phyloP scores from a whole-genome alignment of 2,888 invertebrate genomes.

The Sisyra terminalis region DNA sequence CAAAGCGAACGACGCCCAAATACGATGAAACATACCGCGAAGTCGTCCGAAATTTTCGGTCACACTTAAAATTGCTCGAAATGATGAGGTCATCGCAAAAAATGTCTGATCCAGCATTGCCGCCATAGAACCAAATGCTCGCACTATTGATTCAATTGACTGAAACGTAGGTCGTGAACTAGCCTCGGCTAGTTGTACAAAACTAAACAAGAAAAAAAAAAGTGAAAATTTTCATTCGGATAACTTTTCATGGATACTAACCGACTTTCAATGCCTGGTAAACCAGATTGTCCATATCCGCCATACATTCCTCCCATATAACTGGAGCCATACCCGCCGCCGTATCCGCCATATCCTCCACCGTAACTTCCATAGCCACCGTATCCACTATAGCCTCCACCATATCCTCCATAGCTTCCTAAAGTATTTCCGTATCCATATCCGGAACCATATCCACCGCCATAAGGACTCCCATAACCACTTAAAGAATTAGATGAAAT shows the following conservation, averaged over 20 bases:
- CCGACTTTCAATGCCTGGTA: conserved; percentile 45
- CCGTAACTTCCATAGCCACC: conserved; percentile 15
- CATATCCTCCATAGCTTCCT: conserved; percentile 15
- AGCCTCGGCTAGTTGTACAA: conserved; percentile 80
- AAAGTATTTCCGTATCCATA: conserved; percentile 14
- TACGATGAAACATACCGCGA: conserved; percentile 65
- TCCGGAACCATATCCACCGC: conserved; percentile 19
- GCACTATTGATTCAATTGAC: conserved; percentile 82
- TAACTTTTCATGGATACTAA: conserved; percentile 16
- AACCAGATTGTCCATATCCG: conserved; percentile 22
- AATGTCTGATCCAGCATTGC: conserved; percentile 97
- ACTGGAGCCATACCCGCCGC: conserved; percentile 22
- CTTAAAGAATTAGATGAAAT: neutral
- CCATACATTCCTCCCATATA: conserved; percentile 20
- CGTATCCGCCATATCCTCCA: conserved; percentile 21
- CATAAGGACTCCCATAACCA: conserved; percentile 18
- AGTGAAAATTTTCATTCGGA: neutral
- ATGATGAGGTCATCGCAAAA: conserved; percentile 88
- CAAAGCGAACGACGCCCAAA: conserved; percentile 76
- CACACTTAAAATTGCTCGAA: conserved; percentile 86
- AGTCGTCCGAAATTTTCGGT: conserved; percentile 87
- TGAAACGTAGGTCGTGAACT: conserved; percentile 86
- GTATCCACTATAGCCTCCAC: conserved; percentile 19
- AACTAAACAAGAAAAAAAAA: conserved; percentile 28
- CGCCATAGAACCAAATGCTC: conserved; percentile 83